Evolutionary conservation across 2,888 invertebrate species (phyloP), one percentile per base, ranked within the genome.

Genomic region (Scaptodrosophila latifasciaeformis): DNA sequence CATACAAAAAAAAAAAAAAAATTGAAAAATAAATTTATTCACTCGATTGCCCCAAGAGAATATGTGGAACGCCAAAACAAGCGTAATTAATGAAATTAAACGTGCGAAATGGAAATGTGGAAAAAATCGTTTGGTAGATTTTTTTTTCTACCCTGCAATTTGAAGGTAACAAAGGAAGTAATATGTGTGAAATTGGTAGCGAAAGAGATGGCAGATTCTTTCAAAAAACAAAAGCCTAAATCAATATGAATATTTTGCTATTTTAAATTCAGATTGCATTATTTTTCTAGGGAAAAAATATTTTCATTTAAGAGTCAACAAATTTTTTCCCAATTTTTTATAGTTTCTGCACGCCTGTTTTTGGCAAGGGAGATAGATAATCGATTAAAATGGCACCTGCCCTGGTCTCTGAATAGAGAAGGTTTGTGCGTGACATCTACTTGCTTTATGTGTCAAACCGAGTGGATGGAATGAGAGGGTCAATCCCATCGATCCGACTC

Each of bases 51-150:
- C n/a, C n/a, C n/a, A n/a, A n/a, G n/a, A n/a, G n/a, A n/a, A n/a
- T n/a, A n/a, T n/a, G 37, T 2, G 15, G 37, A 12, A 12, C 12
- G 37, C 2, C 18, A 59, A 43, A 34, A 54, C 30, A 49, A 27
- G 53, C 50, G 57, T 76, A 75, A 79, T 75, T 75, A 75, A 75
- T 76, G 74, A 75, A 75, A 75, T 75, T 79, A 79, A 64, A 68
- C 54, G 43, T 42, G 55, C 62, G 59, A 64, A 52, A n/a, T 54
- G 62, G 54, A 40, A 39, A 47, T 27, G 7, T 7, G 24, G 24
- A 3, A 24, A 24, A 24, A 7, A 24, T 24, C 4, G 24, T 24
- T 7, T 24, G 24, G 24, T 5, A 24, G 24, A 5, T 45, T 37
- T 17, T 17, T 37, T 37, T 37, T 37, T 37, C 6, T 10, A 2